A percentile compares a stretch with the other conserved stretches of the same genome.
Evolutionary conservation across 2,888 invertebrate genomes (phyloP).

Genomic region (Cryptus armator): DNA sequence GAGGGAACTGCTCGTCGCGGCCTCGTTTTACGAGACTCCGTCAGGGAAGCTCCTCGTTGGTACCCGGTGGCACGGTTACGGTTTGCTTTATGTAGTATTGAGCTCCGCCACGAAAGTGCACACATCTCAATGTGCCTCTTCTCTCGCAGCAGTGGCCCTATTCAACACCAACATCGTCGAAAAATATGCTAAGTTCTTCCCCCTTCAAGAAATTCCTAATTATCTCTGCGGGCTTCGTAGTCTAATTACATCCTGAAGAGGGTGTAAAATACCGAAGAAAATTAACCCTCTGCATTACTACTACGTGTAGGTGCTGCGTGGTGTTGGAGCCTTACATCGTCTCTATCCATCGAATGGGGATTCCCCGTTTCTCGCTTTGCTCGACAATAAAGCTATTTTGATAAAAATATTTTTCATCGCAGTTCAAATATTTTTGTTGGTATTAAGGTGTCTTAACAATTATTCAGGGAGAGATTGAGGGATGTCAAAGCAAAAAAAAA

Average conservation of each 20-base stretch:
- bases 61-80: constrained; percentile 32
- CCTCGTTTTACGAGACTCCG: constrained; percentile 44
- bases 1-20: constrained; percentile 12
- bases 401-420: no score
- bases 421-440: no score
- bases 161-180: constrained; percentile 35
- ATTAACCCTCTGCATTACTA: background rate
- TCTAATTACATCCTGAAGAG: constrained; percentile 50
- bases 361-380: background rate
- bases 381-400: no score
- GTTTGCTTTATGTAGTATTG: constrained; percentile 26
- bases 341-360: background rate
- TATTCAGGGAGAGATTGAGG: no score
- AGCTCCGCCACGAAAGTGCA: constrained; percentile 2
- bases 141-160: constrained; percentile 14
- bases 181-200: constrained; percentile 17
- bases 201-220: constrained; percentile 42
- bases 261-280: constrained; percentile 3
- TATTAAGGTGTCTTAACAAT: no score
- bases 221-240: constrained; percentile 35
- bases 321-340: background rate
- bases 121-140: constrained; percentile 27
- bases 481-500: no score
- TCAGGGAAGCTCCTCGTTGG: constrained; percentile 42
- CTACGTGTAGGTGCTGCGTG: no score